These are phyloP conservation scores for Marisa cornuarietis DNA, from an alignment of 1,140 invertebrate species.

Conservation along the genomic window DNA sequence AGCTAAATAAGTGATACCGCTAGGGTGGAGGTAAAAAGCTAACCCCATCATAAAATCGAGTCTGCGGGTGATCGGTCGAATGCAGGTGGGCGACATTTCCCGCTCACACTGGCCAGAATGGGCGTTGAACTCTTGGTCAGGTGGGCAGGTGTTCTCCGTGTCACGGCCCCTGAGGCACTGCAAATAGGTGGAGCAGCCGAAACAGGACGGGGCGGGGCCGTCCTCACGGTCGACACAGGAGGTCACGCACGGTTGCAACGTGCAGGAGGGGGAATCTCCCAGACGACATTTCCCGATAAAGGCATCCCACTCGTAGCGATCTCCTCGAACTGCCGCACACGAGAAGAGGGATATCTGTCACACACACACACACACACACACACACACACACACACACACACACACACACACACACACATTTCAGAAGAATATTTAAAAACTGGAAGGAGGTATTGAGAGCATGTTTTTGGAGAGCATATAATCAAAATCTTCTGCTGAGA, in stretches of 20 bases:
- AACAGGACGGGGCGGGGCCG: not conserved
- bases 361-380: not conserved
- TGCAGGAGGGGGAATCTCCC: conserved; percentile 22
- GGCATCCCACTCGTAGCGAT: conserved; percentile 18
- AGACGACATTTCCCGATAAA: conserved; percentile 19
- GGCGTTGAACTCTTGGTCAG: conserved; percentile 18
- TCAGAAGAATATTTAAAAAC: too few relatives aligned
- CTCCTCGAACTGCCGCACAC: not conserved
- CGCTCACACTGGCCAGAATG: not conserved
- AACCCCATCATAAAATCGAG: not conserved
- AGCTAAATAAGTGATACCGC: too few relatives aligned
- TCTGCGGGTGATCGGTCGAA: not conserved
- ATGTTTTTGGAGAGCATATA: too few relatives aligned
- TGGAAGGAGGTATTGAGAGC: too few relatives aligned
- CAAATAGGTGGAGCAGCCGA: conserved; percentile 1
- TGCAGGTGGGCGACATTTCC: conserved; percentile 11
- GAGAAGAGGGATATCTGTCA: not conserved
- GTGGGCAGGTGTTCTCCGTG: not conserved
- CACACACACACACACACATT: not conserved
- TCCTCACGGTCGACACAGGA: not conserved
- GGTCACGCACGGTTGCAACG: conserved; percentile 2
- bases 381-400: not conserved
- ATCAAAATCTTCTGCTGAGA: too few relatives aligned
- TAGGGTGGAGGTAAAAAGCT: not conserved
- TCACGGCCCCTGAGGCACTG: not conserved